A percentile compares a stretch with the other conserved stretches of the same genome.
phyloP scores from a whole-genome alignment of 92 coral and sea anemone genomes.

The Siderastrea radians region DNA sequence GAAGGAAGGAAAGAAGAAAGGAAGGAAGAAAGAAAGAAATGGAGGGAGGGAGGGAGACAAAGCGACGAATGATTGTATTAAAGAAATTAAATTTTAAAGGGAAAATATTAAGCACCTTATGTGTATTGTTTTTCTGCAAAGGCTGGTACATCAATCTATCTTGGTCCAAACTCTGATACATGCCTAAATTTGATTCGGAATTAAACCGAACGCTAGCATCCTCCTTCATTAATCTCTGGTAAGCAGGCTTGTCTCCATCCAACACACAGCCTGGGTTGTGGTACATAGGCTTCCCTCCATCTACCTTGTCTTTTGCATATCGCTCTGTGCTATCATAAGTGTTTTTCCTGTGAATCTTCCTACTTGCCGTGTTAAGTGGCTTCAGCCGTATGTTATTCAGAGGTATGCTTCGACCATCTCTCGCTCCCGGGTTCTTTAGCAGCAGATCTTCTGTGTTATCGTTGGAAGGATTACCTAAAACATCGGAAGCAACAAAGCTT shows the following conservation, averaged over 20 bases:
- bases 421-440: constrained; percentile 1
- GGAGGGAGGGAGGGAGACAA: neutral
- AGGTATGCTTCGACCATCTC: neutral
- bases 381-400: neutral
- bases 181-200: neutral
- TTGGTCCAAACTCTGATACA: constrained; percentile 33
- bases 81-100: neutral
- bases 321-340: neutral
- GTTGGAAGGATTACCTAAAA: neutral
- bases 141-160: constrained; percentile 38
- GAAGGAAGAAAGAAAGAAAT: neutral
- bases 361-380: neutral
- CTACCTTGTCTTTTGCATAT: neutral
- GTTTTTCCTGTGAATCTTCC: neutral
- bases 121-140: neutral
- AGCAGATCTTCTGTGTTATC: neutral
- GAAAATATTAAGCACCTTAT: neutral
- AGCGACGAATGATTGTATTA: neutral
- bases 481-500: no score
- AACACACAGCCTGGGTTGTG: neutral
- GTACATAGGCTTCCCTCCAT: constrained; percentile 21
- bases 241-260: neutral
- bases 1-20: neutral
- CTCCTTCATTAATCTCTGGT: constrained; percentile 5
- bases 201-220: neutral